Percentiles rank a stretch among this genome's conserved stretches.
These are phyloP conservation scores for Melanotaenia pygmaea DNA, from an alignment of 2,797 vertebrate species.

Conservation along the genomic window DNA sequence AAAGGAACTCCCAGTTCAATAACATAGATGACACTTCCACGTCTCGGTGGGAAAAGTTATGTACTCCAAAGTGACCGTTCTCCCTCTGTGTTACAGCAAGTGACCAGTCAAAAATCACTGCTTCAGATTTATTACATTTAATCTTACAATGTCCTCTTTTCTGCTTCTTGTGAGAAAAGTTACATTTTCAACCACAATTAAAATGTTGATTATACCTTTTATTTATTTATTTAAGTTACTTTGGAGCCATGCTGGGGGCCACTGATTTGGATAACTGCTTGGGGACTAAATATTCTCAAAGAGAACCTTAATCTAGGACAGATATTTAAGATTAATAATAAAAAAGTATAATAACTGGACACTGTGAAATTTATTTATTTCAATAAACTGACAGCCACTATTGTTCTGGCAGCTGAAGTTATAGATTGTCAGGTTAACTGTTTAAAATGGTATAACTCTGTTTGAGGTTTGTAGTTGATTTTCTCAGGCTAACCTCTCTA, in stretches of 20 bases:
- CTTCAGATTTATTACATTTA: not conserved
- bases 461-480: constrained; percentile 42
- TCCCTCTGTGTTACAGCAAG: not conserved
- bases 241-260: constrained; percentile 82
- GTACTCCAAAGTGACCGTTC: not conserved
- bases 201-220: constrained; percentile 6
- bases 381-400: constrained; percentile 12
- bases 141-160: not conserved
- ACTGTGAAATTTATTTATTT: constrained; percentile 3
- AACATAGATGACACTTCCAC: not conserved
- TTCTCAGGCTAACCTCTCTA: not conserved
- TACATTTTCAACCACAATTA: constrained; percentile 7
- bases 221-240: constrained; percentile 72
- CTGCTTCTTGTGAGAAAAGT: not conserved
- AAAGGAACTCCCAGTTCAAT: not conserved
- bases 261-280: constrained; percentile 77
- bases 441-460: constrained; percentile 22
- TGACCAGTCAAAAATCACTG: constrained; percentile 4
- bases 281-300: constrained; percentile 70
- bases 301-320: constrained; percentile 67
- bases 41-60: too few relatives aligned
- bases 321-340: constrained; percentile 43
- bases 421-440: constrained; percentile 47
- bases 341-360: not conserved
- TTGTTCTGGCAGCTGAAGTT: constrained; percentile 60